These are phyloP conservation scores for Coregonus sp. DNA, from an alignment of 2,797 vertebrate species.

Conservation along the genomic window DNA sequence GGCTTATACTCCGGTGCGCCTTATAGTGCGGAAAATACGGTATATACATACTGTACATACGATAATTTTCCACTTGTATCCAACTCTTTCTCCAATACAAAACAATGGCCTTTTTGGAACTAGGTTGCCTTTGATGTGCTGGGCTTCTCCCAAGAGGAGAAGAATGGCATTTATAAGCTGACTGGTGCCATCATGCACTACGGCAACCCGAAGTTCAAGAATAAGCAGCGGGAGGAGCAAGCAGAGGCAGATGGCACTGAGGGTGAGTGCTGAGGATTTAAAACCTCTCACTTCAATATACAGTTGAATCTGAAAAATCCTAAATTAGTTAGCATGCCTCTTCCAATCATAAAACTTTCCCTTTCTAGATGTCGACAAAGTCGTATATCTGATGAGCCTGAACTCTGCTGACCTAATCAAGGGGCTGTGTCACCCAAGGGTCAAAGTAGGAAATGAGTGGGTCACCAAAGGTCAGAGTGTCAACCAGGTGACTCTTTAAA, in stretches of 20 bases:
- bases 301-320: background rate
- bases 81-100: too few species aligned
- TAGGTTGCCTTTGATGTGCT: conserved; percentile 85
- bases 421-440: conserved; percentile 82
- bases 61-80: too few species aligned
- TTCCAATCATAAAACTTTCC: too few species aligned
- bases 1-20: too few species aligned
- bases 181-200: conserved; percentile 86
- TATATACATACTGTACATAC: background rate
- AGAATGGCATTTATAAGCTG: conserved; percentile 84
- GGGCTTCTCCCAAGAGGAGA: conserved; percentile 85
- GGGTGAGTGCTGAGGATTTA: conserved; percentile 51
- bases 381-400: conserved; percentile 82
- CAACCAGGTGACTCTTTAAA: conserved; percentile 71
- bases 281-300: background rate
- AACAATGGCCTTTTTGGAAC: background rate
- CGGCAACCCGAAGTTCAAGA: conserved; percentile 90
- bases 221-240: conserved; percentile 86
- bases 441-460: conserved; percentile 87
- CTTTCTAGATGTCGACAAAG: conserved; percentile 82
- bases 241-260: conserved; percentile 87
- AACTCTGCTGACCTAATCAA: conserved; percentile 87
- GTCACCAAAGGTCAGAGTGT: conserved; percentile 89
- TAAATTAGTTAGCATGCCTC: too few species aligned
- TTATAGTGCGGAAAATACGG: too few species aligned